Conservation (phyloP, 2,113 vertebrate species). For the Cyprinodon variegatus region DNA sequence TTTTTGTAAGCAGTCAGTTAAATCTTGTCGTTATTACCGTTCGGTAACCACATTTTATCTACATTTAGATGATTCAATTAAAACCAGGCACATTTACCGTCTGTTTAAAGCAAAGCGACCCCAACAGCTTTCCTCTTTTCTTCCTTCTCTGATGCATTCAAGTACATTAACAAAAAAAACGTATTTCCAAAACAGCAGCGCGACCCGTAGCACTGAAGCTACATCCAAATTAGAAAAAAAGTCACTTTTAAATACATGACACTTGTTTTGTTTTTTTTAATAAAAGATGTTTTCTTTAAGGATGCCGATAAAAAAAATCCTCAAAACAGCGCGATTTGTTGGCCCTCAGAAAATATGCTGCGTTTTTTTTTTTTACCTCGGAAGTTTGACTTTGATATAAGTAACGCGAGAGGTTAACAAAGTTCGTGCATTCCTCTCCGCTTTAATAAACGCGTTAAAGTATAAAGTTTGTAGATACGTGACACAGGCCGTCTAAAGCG, state of each 20-base stretch:
- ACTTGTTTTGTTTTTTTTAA: background rate
- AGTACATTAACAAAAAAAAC: background rate
- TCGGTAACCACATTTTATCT: background rate
- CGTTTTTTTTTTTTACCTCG: background rate
- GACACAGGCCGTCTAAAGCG: background rate
- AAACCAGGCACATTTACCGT: constrained; percentile 54
- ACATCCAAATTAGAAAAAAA: background rate
- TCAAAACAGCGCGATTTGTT: no score
- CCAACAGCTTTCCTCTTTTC: constrained; percentile 47
- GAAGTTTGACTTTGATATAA: background rate
- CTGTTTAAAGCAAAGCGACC: constrained; percentile 12
- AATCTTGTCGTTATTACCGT: background rate
- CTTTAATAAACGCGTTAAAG: background rate
- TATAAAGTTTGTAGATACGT: background rate
- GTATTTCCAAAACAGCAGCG: background rate
- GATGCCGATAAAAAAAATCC: no score
- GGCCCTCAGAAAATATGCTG: background rate
- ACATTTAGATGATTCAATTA: background rate
- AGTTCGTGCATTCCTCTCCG: background rate
- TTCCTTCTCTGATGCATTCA: constrained; percentile 50
- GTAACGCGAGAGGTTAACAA: background rate
- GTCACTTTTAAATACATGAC: no score
- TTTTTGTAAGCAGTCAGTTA: background rate
- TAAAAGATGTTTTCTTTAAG: no score
- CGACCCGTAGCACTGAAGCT: background rate